Conservation (phyloP, 2,113 vertebrate species). For the Scopus umbretta region DNA sequence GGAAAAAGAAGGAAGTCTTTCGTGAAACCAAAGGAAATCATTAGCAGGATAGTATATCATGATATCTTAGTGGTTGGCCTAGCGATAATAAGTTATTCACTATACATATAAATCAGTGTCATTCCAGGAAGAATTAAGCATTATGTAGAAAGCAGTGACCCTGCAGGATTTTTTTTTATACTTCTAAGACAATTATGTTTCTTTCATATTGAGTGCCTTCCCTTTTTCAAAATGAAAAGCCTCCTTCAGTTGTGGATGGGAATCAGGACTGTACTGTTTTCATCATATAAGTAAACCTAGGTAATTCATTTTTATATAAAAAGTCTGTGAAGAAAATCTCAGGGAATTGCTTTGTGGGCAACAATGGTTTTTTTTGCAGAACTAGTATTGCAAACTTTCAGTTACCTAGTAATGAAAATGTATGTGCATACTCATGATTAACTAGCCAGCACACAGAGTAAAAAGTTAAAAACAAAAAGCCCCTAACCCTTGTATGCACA, state of each 20-base stretch:
- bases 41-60: neutral
- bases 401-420: neutral
- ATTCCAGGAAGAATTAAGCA: neutral
- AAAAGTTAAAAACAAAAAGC: neutral
- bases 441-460: neutral
- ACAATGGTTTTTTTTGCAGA: neutral
- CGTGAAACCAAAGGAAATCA: neutral
- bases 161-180: neutral
- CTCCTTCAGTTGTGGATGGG: neutral
- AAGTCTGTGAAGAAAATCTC: neutral
- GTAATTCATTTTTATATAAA: neutral
- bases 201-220: neutral
- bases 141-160: neutral
- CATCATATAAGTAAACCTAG: neutral
- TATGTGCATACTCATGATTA: neutral
- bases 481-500: neutral
- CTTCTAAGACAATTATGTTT: neutral
- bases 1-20: neutral
- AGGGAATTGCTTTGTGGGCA: neutral
- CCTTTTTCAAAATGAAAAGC: neutral
- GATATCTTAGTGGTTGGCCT: neutral
- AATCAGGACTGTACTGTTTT: neutral
- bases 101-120: neutral
- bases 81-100: neutral
- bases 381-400: neutral